Evolutionary conservation across 2,797 vertebrate genomes (phyloP).

Genomic region (Melanotaenia pygmaea): DNA sequence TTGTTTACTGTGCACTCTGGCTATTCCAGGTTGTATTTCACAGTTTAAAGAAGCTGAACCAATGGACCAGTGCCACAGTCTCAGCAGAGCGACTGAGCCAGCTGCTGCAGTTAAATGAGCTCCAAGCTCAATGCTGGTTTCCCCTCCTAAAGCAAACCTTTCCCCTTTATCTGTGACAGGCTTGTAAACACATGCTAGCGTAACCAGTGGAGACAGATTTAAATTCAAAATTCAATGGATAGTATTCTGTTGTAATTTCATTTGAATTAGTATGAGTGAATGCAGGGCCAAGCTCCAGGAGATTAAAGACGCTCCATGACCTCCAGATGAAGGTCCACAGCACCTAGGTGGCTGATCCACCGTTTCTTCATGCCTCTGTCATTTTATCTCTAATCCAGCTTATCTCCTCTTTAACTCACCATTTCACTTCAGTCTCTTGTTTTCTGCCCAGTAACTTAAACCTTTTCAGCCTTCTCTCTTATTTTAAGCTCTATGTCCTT

Average conservation of each 20-base stretch:
- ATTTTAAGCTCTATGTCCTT: not conserved
- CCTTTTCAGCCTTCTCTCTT: not conserved
- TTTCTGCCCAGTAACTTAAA: conserved; percentile 9
- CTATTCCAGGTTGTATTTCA: conserved; percentile 23
- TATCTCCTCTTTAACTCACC: conserved; percentile 30
- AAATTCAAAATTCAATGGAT: conserved; percentile 4
- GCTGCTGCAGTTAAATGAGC: conserved; percentile 36
- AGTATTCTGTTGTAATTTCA: conserved; percentile 7
- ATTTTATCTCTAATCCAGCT: conserved; percentile 36
- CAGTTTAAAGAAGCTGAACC: conserved; percentile 16
- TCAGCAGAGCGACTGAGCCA: conserved; percentile 17
- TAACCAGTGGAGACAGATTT: not conserved
- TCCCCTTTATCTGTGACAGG: conserved; percentile 1
- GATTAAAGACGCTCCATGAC: conserved; percentile 44
- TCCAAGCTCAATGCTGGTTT: conserved; percentile 16
- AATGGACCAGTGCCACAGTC: conserved; percentile 3
- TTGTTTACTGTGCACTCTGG: not conserved
- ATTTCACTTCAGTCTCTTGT: conserved; percentile 30
- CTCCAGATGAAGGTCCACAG: not conserved
- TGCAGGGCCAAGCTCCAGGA: not conserved
- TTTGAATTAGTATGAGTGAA: conserved; percentile 9
- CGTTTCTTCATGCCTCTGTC: conserved; percentile 4
- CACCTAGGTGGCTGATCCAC: conserved; percentile 24
- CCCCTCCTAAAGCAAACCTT: conserved; percentile 20
- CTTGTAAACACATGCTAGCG: not conserved